Evolutionary conservation across 2,113 vertebrate species (phyloP), one percentile per base, ranked within the genome.

Genomic region (Scomber colias): DNA sequence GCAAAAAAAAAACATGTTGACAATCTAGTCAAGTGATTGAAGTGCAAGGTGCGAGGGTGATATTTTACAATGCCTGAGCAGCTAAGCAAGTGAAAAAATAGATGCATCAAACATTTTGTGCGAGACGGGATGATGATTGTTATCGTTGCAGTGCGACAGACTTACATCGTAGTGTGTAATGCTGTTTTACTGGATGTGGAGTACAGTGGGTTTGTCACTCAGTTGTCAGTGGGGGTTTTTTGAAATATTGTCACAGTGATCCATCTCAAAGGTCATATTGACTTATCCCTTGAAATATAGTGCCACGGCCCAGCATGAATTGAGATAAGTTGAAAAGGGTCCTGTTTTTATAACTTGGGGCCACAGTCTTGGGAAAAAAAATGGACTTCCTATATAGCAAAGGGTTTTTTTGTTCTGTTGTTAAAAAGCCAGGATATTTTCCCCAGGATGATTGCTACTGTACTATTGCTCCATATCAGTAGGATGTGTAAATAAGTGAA

Each of bases 1-100:
- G 31, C 48, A 40, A 71, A 54, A 63, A 69, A 69, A 1, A 40
- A 40, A 16, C 55, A 56, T 49, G n/a, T 75, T 71, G 73, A 76
- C 83, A 70, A 9, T 75, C 19, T 71, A n/a, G 70, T 75, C 81
- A 9, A 53, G 62, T 85, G 87, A 88, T 84, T 87, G 86, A 90
- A 66, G 72, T 71, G 81, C 71, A 35, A 45, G 53, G 2, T 27
- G 24, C 24, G 24, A 13, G 57, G 57, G 51, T 78, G 73, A 79
- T 64, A 31, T 79, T 78, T 73, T 62, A 74, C 74, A 73, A 77
- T 53, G 74, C 61, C 77, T 75, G 80, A 73, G 56, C 60, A 48
- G 76, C 74, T 75, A 21, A 30, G 53, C 12, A 61, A 60, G 57
- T 56, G 44, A 66, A 66, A 51, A 77, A 77, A 71, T 50, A 48